Percentiles rank a stretch among this genome's conserved stretches.
Evolutionary conservation across 1,140 invertebrate species (phyloP).

Genomic region (Drusus annulatus): DNA sequence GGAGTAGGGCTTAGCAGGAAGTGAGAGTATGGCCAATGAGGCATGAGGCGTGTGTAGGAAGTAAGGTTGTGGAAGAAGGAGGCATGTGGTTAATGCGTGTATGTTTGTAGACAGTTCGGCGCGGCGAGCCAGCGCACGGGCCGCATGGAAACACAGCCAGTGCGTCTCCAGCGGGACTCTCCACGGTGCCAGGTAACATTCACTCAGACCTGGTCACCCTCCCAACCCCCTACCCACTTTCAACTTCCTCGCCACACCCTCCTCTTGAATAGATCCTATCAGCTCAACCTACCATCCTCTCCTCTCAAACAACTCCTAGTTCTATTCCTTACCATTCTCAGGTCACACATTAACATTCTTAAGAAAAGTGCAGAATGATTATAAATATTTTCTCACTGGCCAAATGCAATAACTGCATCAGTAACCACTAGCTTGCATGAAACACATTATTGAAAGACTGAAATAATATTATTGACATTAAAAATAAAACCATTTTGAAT

Average conservation of each 20-base stretch:
- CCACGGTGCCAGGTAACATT: conserved; percentile 70
- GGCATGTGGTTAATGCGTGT: conserved; percentile 69
- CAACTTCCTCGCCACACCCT: too few species aligned
- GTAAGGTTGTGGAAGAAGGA: conserved; percentile 21
- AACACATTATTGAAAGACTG: neutral
- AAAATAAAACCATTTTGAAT: too few species aligned
- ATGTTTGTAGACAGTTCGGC: conserved; percentile 84
- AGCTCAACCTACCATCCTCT: too few species aligned
- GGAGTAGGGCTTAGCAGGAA: too few species aligned
- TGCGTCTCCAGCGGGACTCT: conserved; percentile 80
- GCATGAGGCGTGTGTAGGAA: neutral
- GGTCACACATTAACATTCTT: conserved; percentile 6
- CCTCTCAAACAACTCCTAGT: neutral
- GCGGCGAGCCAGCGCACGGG: conserved; percentile 81
- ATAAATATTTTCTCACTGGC: neutral
- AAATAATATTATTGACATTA: neutral
- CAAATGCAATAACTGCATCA: neutral
- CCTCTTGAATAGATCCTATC: too few species aligned
- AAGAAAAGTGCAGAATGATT: conserved; percentile 2
- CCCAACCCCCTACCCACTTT: neutral
- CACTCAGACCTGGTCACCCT: conserved; percentile 14
- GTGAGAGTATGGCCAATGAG: neutral
- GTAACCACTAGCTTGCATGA: neutral
- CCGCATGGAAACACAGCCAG: conserved; percentile 84
- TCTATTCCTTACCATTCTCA: neutral